A percentile compares a stretch with the other conserved stretches of the same genome.
Conservation (phyloP, 2,888 invertebrate genomes). For the Drosophila borborema region DNA sequence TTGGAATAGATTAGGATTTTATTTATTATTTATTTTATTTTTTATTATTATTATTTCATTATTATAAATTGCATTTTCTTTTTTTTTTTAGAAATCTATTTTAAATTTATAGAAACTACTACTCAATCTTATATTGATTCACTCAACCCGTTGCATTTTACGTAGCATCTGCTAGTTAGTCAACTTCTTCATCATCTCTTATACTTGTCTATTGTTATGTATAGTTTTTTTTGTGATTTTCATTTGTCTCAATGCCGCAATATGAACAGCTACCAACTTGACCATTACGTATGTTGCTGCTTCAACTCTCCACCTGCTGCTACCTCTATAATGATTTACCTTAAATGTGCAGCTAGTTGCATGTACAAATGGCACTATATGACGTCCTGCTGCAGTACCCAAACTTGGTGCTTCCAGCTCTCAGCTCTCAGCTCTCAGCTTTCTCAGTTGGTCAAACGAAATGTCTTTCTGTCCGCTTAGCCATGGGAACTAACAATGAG, state of each 20-base stretch:
- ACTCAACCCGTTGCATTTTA: not conserved
- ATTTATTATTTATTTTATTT: too few species aligned
- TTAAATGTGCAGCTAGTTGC: conserved; percentile 59
- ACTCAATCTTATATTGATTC: too few species aligned
- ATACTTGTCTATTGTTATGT: conserved; percentile 20
- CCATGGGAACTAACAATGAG: conserved; percentile 46
- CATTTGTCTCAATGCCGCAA: conserved; percentile 18
- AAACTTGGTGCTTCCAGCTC: conserved; percentile 4
- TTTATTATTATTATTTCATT: too few species aligned
- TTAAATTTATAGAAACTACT: not conserved
- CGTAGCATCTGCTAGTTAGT: not conserved
- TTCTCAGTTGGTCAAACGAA: not conserved
- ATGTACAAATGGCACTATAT: conserved; percentile 54
- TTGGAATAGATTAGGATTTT: too few species aligned
- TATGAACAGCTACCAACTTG: conserved; percentile 38
- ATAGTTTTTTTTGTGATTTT: conserved; percentile 31
- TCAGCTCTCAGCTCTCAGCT: not conserved
- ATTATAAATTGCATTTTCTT: too few species aligned
- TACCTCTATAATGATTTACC: conserved; percentile 60
- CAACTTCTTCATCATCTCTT: not conserved
- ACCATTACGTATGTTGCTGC: conserved; percentile 17
- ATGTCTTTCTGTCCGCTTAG: conserved; percentile 2
- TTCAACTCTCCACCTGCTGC: not conserved
- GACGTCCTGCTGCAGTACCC: conserved; percentile 24
- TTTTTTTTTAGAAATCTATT: not conserved